Evolutionary conservation across 2,888 invertebrate genomes (phyloP), one percentile per base, ranked within the genome.

Genomic region (Hololepta plana): DNA sequence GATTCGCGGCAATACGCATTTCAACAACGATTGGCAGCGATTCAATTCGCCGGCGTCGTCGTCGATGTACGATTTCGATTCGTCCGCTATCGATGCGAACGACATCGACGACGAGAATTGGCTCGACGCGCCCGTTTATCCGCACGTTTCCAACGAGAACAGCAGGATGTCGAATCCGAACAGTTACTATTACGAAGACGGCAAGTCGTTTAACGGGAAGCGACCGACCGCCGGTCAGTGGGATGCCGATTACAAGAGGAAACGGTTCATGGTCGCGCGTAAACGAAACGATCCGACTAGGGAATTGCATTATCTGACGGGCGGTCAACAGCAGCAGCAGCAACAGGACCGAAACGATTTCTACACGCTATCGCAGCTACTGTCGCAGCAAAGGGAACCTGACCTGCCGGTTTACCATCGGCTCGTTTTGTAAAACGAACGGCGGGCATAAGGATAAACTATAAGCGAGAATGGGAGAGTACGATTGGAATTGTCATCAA

Each of bases 231-330:
- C 39, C 20, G 33, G 32, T 15, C 37, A 37, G 21, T 40, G 41
- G 39, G 42, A 40, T 19, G 35, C 40, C 9, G 46, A 46, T 7
- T 36, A 39, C 24, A 44, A 43, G 32, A 44, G 47, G 35, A 69
- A 70, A 46, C 57, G 68, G 19, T 70, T 67, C 43, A 67, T 68
- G 67, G 67, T 69, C 1, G 60, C 68, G 12, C 59, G 63, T 40
- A 68, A 67, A 45, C 39, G 53, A 16, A 49, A 47, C 27, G 55
- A 54, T 25, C 52, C 53, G 3, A 53, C 55, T 4, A 43, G 50
- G 30, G 54, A 54, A 33, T 32, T 56, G 28, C 38, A 53, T 29
- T 51, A 49, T 8, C 15, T 12, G 31, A 31, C 19, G 35, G 26
- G n/a, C n/a, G n/a, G n/a, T n/a, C n/a, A n/a, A n/a, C 17, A 59